Evolutionary conservation across 1,140 invertebrate genomes (phyloP).

Genomic region (Acromyrmex charruanus): DNA sequence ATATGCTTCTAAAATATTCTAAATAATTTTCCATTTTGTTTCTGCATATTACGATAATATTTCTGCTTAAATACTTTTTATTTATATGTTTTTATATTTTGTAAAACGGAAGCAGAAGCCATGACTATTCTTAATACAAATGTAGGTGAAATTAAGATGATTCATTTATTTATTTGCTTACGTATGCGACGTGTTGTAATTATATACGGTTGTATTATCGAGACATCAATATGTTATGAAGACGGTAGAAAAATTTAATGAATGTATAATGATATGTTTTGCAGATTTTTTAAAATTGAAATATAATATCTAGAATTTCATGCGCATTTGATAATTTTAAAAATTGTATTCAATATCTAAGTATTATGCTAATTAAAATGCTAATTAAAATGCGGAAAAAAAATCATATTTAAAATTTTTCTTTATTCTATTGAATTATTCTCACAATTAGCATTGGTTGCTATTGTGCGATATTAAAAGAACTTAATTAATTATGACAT

Average conservation of each 20-base stretch:
- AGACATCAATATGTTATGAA: background rate
- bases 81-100: background rate
- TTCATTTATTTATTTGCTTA: background rate
- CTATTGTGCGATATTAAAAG: background rate
- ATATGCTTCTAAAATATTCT: background rate
- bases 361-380: background rate
- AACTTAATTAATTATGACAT: too few species aligned
- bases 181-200: background rate
- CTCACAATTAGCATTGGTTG: background rate
- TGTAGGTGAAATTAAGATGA: background rate
- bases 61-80: too few species aligned
- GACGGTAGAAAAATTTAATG: background rate
- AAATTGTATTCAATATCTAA: background rate
- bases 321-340: background rate
- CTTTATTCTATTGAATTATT: background rate
- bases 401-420: background rate
- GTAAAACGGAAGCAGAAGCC: background rate
- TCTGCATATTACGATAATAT: background rate
- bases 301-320: background rate
- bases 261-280: background rate
- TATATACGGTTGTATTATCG: background rate
- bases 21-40: background rate
- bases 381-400: background rate
- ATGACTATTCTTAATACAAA: background rate
- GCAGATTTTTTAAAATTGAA: background rate